phyloP scores from a whole-genome alignment of 2,113 vertebrate species.

The Oxyruncus cristatus region DNA sequence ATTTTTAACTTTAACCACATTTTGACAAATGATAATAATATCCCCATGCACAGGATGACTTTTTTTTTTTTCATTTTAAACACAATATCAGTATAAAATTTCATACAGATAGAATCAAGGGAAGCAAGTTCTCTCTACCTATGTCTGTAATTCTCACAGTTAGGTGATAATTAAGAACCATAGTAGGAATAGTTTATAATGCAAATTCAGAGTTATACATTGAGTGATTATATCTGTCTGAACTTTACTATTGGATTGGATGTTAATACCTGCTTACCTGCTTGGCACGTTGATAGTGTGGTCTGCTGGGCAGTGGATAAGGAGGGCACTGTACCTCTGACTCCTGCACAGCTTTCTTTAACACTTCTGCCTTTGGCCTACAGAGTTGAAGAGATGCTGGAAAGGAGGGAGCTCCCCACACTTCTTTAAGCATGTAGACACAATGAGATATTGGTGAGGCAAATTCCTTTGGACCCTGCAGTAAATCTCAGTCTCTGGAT shows the following conservation, averaged over 20 bases:
- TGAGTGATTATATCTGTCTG: background rate
- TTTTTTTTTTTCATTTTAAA: background rate
- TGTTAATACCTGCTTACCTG: background rate
- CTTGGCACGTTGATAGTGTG: background rate
- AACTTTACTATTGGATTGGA: background rate
- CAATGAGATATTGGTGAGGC: background rate
- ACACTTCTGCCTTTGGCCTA: background rate
- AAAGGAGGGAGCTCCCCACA: background rate
- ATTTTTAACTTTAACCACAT: background rate
- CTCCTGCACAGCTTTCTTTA: background rate
- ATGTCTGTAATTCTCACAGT: background rate
- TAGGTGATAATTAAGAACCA: background rate
- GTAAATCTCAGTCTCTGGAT: background rate
- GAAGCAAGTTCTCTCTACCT: background rate
- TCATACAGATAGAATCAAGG: background rate
- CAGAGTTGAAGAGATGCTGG: background rate
- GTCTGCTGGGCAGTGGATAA: background rate
- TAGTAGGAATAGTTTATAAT: background rate
- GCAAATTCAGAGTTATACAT: background rate
- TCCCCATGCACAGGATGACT: background rate
- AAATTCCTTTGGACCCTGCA: background rate
- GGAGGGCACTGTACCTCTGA: background rate
- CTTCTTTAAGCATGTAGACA: background rate
- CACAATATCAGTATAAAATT: background rate
- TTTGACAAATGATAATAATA: background rate